Conservation (phyloP, 2,797 vertebrate genomes). For the Hippopotamyrus pictus region DNA sequence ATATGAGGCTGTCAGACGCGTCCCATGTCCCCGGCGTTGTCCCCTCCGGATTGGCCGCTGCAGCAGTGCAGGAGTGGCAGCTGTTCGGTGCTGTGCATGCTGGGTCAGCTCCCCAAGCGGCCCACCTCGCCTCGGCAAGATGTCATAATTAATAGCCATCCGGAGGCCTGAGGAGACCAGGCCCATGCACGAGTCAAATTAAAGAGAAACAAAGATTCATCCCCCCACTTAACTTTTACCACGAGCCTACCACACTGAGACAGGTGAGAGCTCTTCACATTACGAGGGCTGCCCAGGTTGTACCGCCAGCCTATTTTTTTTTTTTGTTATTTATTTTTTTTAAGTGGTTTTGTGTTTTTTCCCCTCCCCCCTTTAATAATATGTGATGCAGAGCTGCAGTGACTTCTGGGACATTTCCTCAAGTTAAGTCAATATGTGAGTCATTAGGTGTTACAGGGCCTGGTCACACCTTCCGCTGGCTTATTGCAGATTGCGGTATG, state of each 20-base stretch:
- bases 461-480: slow-evolving; percentile 50
- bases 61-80: slow-evolving; percentile 55
- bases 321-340: background rate
- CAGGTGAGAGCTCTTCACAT: slow-evolving; percentile 28
- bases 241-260: slow-evolving; percentile 46
- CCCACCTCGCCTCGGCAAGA: slow-evolving; percentile 51
- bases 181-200: slow-evolving; percentile 45
- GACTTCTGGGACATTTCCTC: slow-evolving; percentile 53
- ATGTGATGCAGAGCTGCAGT: slow-evolving; percentile 40
- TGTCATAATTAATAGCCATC: slow-evolving; percentile 65
- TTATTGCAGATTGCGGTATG: slow-evolving; percentile 41
- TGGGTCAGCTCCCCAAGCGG: slow-evolving; percentile 51
- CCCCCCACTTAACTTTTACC: slow-evolving; percentile 32
- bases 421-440: slow-evolving; percentile 61
- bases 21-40: slow-evolving; percentile 30
- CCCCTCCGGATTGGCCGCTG: slow-evolving; percentile 53
- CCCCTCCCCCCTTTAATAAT: background rate
- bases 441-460: slow-evolving; percentile 42
- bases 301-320: slow-evolving; percentile 27
- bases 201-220: slow-evolving; percentile 38
- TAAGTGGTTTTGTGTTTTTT: background rate
- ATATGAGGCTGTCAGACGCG: background rate
- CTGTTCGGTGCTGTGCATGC: slow-evolving; percentile 54
- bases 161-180: slow-evolving; percentile 22
- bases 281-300: background rate